Evolutionary conservation across 2,888 invertebrate species (phyloP), one percentile per base, ranked within the genome.

Genomic region (Heliconius ismenius): DNA sequence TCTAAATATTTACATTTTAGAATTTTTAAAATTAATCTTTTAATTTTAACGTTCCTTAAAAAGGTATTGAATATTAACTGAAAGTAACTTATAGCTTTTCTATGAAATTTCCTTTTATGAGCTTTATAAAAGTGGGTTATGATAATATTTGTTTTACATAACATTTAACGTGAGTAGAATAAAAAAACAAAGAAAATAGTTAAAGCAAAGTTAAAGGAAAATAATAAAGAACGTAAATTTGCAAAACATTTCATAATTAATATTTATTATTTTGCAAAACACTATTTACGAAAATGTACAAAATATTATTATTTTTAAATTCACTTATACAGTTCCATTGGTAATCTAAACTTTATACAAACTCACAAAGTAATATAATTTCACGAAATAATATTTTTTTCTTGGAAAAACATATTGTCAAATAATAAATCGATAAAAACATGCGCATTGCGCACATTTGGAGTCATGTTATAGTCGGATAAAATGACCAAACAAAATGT

Each of bases 391-490:
- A 39, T 39, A 24, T 39, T 15, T 7, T 67, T 43, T 24, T 24
- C 21, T 65, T 13, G 36, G 15, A 67, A 24, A 39, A 43, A 36
- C 21, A 65, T 10, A 64, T 15, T 39, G 67, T 39, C 39, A 67
- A 39, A 64, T 10, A n/a, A 43, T 21, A 18, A 67, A 67, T 67
- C 67, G 39, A 67, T 67, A 67, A 24, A 39, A 67, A 67, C 54
- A 54, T 54, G 58, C 70, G 70, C 58, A 32, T 7, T 54, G 58
- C 58, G 70, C 32, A 32, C 18, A 58, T 32, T 54, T 58, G 32
- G 13, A n/a, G 2, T 70, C 13, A 9, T 67, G 32, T 70, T n/a
- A 7, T 32, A 70, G 15, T 58, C 70, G 70, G 70, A 70, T 70
- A 70, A 15, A 15, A n/a, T 15, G n/a, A 69, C 69, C n/a, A 32